Base-by-base conservation (phyloP, 2,113 vertebrate species). In the Motacilla tschutschensis region DNA sequence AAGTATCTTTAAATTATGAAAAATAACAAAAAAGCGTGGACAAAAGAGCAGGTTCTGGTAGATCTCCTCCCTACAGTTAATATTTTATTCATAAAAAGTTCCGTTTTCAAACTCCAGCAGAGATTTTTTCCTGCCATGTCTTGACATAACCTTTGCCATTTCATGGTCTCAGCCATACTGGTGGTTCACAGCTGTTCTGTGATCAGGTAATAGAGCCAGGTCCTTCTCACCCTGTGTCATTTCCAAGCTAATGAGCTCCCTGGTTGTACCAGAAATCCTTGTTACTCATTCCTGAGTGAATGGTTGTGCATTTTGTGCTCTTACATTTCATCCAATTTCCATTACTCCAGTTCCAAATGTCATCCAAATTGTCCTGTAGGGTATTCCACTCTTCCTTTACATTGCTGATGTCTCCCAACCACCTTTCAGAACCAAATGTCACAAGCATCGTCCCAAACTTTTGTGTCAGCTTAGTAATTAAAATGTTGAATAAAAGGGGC, bases 211-310 rank as follows among this genome's bases (percentile, higher is more conserved):
- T 8, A 13, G 17, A 67, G 35, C 15, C 70, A 75, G 58, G 5
- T 67, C 74, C 84, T 83, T 43, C 64, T 59, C 73, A 36, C 66
- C 20, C 41, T 70, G 55, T 81, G 50, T 35, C 63, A 36, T 81
- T 83, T 89, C 81, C 80, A 83, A 70, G 59, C 16, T 92, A 87
- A 83, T 66, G 77, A 87, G 51, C 51, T 85, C 48, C 44, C 31
- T 8, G 12, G 36, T 53, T 75, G 70, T 57, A 79, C 62, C 84
- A 86, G 59, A 58, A 86, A 40, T 79, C 65, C 70, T 75, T 86
- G 54, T 58, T 69, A 29, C 58, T 82, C 66, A 3, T 73, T 41
- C 55, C 66, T 50, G 31, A 65, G 43, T 47, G 75, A 72, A 74
- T 24, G 38, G 7, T 31, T 65, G 40, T 36, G 36, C 19, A 1